Percentiles rank a stretch among this genome's conserved stretches.
phyloP scores from a whole-genome alignment of 2,113 vertebrate genomes.

The Sula dactylatra region DNA sequence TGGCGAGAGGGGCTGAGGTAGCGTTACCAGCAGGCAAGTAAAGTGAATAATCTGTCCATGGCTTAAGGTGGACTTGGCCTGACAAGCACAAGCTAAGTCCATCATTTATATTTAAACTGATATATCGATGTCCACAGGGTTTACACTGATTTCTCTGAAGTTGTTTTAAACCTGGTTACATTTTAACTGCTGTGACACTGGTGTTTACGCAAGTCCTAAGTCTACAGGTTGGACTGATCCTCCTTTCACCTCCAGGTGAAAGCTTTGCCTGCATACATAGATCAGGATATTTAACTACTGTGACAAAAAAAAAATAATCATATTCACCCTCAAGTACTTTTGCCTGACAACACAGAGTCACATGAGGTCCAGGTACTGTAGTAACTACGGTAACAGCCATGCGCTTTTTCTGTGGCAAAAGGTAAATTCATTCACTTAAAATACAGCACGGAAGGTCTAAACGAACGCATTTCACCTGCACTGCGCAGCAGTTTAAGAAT shows the following conservation, averaged over 20 bases:
- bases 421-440: neutral
- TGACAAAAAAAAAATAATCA: neutral
- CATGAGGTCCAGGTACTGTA: neutral
- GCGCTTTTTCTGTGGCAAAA: neutral
- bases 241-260: neutral
- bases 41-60: neutral
- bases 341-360: neutral
- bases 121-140: neutral
- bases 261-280: neutral
- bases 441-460: neutral
- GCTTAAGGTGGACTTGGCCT: neutral
- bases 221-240: neutral
- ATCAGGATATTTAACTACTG: neutral
- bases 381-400: neutral
- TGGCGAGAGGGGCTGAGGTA: neutral
- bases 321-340: neutral
- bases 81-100: neutral
- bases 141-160: neutral
- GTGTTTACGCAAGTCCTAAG: neutral
- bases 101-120: neutral
- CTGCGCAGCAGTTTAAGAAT: neutral
- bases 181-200: constrained; percentile 3
- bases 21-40: neutral
- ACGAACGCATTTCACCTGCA: neutral
- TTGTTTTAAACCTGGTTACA: constrained; percentile 21